Evolutionary conservation across 2,888 invertebrate species (phyloP).

Genomic region (Ecliptopera silaceata): DNA sequence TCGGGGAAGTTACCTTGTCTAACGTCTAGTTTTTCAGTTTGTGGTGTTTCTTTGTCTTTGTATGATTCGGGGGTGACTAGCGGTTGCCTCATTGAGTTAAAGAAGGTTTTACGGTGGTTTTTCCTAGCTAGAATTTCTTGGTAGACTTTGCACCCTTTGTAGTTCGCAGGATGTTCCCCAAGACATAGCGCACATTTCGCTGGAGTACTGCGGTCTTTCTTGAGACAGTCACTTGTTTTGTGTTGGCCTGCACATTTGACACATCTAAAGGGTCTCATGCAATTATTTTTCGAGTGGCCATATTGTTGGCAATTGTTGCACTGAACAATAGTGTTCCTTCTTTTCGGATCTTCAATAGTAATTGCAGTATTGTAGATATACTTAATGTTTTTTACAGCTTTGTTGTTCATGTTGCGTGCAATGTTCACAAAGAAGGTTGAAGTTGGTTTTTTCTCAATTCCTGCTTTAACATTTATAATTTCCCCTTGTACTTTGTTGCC

Average conservation of each 20-base stretch:
- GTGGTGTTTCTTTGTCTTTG: not conserved
- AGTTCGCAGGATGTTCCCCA: no score
- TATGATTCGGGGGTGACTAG: not conserved
- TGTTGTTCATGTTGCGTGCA: not conserved
- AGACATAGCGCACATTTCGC: constrained; percentile 4
- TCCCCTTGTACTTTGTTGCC: constrained; percentile 12
- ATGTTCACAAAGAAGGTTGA: not conserved
- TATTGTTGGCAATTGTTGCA: no score
- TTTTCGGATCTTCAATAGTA: constrained; percentile 10
- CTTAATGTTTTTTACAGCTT: not conserved
- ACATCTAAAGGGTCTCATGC: no score
- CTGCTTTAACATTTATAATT: constrained; percentile 9
- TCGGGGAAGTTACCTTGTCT: not conserved
- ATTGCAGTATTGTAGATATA: constrained; percentile 4
- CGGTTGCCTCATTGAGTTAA: not conserved
- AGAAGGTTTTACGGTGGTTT: not conserved
- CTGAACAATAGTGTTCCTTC: no score
- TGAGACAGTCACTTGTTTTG: constrained; percentile 12
- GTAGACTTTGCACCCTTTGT: no score
- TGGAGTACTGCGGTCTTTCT: constrained; percentile 5
- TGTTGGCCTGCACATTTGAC: constrained; percentile 9
- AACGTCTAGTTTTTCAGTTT: not conserved
- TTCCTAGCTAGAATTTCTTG: no score
- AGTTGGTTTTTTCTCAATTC: no score
- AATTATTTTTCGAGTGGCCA: no score